Base-by-base conservation (phyloP, 2,797 vertebrate species). In the Anniella stebbinsi region DNA sequence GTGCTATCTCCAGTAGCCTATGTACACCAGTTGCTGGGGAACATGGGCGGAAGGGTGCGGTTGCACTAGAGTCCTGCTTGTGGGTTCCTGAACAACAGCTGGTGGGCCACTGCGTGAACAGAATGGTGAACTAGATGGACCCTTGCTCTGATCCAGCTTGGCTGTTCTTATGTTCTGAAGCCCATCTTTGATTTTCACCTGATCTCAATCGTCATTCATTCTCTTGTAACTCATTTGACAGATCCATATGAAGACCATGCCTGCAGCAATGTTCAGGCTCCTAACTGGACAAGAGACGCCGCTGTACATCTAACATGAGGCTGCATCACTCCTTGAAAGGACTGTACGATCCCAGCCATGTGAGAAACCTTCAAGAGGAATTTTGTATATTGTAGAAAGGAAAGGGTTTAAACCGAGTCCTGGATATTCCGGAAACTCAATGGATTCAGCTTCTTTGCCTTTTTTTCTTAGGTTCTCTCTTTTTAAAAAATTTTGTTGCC, bases 211-310 rank as follows among this genome's bases (percentile, higher is more conserved):
- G 0, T 69, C 67, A 21, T 76, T 94, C 30, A 91, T 80, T 81
- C 84, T 83, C 84, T 80, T 87, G n/a, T 90, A 30, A 91, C 70
- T 95, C 89, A 60, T 10, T 92, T 78, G 83, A 92, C 97, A 99
- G 99, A 99, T 99, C 87, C 99, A 99, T 96, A 99, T 99, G 99
- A 99, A 99, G 98, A 99, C 99, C 0, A 99, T 99, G 99, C 99
- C 99, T 25, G 99, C 99, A 0, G 99, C 99, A 94, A 99, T 99
- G 99, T 99, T 99, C 97, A 97, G 99, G 97, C 98, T 99, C 70
- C 98, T 99, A 73, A 99, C 99, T 0, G 99, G 99, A 87, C 99
- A 99, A 95, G 99, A 99, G 97, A 99, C 99, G 0, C 99, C 99
- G 0, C 97, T 99, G 91, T 99, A 99, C 97, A 99, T 99, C 98